Evolutionary conservation across 2,113 vertebrate genomes (phyloP).

Genomic region (Budorcas taxicolor): DNA sequence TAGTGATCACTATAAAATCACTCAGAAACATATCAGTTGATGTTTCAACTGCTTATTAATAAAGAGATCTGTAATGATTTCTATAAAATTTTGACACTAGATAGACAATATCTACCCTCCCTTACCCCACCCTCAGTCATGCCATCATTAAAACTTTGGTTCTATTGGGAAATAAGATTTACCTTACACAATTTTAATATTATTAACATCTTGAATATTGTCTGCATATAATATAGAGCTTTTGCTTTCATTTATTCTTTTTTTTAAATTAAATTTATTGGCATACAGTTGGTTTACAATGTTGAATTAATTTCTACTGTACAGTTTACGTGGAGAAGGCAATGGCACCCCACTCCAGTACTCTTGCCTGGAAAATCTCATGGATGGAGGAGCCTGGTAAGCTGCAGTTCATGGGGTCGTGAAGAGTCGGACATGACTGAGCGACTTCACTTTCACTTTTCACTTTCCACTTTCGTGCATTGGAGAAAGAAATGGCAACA

Average conservation of each 20-base stretch:
- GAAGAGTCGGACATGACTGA: fast-evolving
- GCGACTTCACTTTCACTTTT: neutral
- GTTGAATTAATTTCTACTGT: neutral
- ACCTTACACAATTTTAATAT: neutral
- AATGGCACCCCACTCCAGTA: neutral
- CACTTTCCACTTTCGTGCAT: neutral
- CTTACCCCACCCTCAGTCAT: neutral
- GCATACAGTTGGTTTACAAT: neutral
- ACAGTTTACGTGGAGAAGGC: neutral
- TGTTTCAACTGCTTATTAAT: neutral
- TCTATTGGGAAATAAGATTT: neutral
- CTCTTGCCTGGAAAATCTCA: neutral
- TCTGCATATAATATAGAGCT: neutral
- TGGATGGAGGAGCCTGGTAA: neutral
- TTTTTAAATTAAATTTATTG: neutral
- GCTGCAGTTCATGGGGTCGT: fast-evolving
- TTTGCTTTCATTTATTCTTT: neutral
- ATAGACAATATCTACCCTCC: neutral
- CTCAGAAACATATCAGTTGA: neutral
- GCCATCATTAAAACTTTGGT: neutral
- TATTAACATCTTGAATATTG: neutral
- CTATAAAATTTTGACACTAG: neutral
- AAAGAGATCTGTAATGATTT: neutral
- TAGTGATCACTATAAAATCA: neutral
- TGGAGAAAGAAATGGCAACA: neutral